Conservation (phyloP, 2,113 vertebrate species). For the Cricetomys ansorgei region DNA sequence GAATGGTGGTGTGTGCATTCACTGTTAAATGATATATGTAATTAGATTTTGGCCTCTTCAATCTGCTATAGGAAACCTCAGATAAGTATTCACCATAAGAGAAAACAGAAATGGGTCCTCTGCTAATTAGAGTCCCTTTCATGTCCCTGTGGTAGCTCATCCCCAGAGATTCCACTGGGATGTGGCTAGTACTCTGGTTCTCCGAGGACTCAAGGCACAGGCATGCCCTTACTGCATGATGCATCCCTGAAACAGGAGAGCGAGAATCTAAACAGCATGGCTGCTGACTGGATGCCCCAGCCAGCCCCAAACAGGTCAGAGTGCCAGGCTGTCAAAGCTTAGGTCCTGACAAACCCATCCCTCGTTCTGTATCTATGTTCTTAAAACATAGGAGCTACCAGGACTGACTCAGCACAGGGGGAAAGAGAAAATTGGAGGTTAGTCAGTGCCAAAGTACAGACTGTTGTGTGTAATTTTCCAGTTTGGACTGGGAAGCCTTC, state of each 20-base stretch:
- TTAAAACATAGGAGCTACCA: neutral
- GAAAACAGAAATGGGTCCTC: neutral
- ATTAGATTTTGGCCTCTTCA: neutral
- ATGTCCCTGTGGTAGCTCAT: neutral
- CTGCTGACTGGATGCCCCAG: neutral
- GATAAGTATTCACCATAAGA: neutral
- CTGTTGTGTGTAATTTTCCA: neutral
- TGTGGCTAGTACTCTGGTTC: too few species aligned
- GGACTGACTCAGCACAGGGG: neutral
- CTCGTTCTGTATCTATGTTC: neutral
- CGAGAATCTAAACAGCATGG: neutral
- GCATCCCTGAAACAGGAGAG: neutral
- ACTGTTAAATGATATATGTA: neutral
- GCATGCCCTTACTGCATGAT: neutral
- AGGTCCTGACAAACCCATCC: neutral
- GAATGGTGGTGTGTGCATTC: neutral
- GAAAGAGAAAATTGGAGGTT: neutral
- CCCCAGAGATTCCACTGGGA: neutral
- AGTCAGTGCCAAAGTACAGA: neutral
- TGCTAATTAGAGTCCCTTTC: fast-evolving
- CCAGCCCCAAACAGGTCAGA: neutral
- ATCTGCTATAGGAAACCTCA: neutral
- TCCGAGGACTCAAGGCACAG: neutral
- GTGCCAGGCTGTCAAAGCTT: neutral
- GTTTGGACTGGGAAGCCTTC: neutral